Evolutionary conservation across 2,113 vertebrate species (phyloP).

Genomic region (zebrafish (Danio rerio)): DNA sequence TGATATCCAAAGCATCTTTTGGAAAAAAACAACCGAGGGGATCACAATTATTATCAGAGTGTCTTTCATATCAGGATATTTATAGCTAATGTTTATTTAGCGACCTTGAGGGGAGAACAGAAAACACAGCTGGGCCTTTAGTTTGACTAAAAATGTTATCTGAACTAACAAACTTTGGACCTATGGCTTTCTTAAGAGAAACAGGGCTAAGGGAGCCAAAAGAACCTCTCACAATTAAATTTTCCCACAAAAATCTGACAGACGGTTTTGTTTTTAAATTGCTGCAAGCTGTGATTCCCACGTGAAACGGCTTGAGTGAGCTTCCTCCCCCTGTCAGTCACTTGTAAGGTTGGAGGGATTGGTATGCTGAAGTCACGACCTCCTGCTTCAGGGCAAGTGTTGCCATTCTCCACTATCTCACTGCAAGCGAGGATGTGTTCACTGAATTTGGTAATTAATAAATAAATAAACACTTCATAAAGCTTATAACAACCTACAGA

Average conservation of each 20-base stretch:
- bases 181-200: constrained; percentile 76
- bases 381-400: constrained; percentile 82
- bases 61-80: constrained; percentile 69
- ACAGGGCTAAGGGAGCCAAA: constrained; percentile 76
- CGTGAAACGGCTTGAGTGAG: constrained; percentile 87
- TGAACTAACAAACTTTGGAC: constrained; percentile 83
- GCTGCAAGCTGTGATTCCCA: constrained; percentile 95
- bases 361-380: constrained; percentile 88
- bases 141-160: constrained; percentile 78
- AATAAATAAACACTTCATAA: not conserved
- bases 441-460: constrained; percentile 3
- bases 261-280: constrained; percentile 80
- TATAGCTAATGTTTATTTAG: constrained; percentile 69
- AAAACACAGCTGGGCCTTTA: constrained; percentile 81
- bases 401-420: constrained; percentile 86
- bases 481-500: not conserved
- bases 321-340: constrained; percentile 94
- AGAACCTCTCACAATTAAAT: constrained; percentile 82
- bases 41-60: constrained; percentile 54
- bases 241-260: constrained; percentile 86
- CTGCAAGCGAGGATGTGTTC: constrained; percentile 77
- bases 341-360: constrained; percentile 75
- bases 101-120: constrained; percentile 71
- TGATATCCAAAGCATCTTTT: not conserved
- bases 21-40: constrained; percentile 15